phyloP scores from a whole-genome alignment of 1,140 invertebrate species.

The Kradibia gibbosae region DNA sequence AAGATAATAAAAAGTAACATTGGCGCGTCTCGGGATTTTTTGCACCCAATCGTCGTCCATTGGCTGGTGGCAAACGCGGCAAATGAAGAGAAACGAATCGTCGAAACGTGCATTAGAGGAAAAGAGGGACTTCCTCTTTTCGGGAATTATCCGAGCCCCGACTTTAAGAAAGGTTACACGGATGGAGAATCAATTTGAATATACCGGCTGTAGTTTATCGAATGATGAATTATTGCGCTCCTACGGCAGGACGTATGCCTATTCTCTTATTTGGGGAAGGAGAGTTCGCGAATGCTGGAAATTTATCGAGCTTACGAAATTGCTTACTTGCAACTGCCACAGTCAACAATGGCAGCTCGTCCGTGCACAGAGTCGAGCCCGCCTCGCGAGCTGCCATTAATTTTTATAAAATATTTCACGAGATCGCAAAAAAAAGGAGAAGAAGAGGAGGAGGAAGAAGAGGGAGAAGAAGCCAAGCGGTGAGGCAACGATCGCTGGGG shows the following conservation, averaged over 20 bases:
- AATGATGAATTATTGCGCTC: background rate
- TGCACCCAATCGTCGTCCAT: slow-evolving; percentile 47
- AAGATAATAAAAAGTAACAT: slow-evolving; percentile 67
- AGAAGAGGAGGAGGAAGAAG: too few species aligned
- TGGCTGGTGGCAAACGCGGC: slow-evolving; percentile 61
- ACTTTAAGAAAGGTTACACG: background rate
- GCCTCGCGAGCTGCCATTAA: too few species aligned
- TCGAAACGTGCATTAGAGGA: background rate
- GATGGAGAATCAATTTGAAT: slow-evolving; percentile 1
- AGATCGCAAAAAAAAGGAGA: too few species aligned
- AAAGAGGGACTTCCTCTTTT: background rate
- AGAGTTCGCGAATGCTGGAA: background rate
- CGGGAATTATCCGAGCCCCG: background rate
- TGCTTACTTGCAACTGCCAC: too few species aligned
- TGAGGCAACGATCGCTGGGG: too few species aligned
- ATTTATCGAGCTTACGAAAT: background rate
- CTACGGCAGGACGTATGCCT: background rate
- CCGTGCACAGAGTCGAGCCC: too few species aligned
- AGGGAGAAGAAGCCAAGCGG: too few species aligned
- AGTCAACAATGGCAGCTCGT: too few species aligned
- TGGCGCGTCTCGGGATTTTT: slow-evolving; percentile 50
- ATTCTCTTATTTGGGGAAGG: background rate
- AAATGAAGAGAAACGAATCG: slow-evolving; percentile 72
- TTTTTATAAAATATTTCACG: too few species aligned
- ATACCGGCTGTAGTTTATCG: background rate